Conservation (phyloP, 2,888 invertebrate species). For the Oligia strigilis region DNA sequence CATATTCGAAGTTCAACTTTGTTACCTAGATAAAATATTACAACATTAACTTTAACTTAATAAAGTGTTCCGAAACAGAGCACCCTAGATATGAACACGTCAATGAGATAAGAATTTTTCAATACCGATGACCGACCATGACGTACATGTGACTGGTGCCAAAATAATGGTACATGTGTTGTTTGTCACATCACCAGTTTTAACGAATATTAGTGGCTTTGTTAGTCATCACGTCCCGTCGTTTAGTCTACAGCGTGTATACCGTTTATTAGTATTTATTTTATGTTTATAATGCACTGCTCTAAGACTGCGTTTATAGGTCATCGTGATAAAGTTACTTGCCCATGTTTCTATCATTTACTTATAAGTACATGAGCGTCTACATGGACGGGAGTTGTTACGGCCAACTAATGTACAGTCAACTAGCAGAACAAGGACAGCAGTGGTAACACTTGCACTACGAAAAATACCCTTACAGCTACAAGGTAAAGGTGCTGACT, state of each 20-base stretch:
- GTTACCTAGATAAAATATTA: constrained; percentile 16
- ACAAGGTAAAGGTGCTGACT: not conserved
- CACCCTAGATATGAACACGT: constrained; percentile 33
- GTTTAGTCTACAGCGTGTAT: constrained; percentile 27
- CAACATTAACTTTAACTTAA: constrained; percentile 7
- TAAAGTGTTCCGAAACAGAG: constrained; percentile 31
- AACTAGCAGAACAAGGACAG: not conserved
- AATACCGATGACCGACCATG: constrained; percentile 68
- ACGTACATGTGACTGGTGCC: constrained; percentile 59
- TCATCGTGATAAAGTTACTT: constrained; percentile 19
- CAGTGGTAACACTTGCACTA: not conserved
- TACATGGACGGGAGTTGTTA: not conserved
- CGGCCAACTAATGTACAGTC: not conserved
- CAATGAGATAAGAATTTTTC: constrained; percentile 63
- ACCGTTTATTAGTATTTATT: constrained; percentile 11
- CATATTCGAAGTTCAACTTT: not conserved
- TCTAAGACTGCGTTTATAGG: constrained; percentile 36
- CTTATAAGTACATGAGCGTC: not conserved
- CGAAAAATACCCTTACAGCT: not conserved
- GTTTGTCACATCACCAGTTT: constrained; percentile 57
- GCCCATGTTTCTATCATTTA: constrained; percentile 15
- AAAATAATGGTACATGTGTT: constrained; percentile 55
- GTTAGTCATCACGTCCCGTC: constrained; percentile 38
- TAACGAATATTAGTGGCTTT: constrained; percentile 35
- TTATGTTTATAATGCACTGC: constrained; percentile 18